Conservation (phyloP, 2,113 vertebrate species). For the Nettapus auritus region DNA sequence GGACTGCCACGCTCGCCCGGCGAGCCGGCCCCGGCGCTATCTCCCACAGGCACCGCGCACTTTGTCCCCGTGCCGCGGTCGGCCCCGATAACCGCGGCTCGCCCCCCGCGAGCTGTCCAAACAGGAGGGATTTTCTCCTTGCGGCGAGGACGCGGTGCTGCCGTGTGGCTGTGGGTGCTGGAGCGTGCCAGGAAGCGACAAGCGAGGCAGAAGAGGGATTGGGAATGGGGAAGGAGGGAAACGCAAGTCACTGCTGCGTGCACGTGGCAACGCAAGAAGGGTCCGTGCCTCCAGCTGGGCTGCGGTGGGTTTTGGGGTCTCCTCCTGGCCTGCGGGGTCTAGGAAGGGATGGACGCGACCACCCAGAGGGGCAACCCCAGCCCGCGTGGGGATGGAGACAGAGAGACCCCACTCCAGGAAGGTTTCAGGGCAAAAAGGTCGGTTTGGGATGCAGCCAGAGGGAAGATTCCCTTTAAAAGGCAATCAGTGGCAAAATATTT, state of each 20-base stretch:
- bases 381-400: fast-evolving
- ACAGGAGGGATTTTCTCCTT: constrained; percentile 1
- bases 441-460: neutral
- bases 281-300: fast-evolving
- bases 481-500: neutral
- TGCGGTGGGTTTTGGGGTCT: neutral
- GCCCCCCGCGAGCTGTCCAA: fast-evolving
- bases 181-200: fast-evolving
- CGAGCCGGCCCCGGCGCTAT: too few species aligned
- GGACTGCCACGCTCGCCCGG: too few species aligned
- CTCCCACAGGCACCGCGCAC: fast-evolving
- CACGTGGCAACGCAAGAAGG: neutral
- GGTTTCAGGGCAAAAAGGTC: neutral
- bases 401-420: neutral
- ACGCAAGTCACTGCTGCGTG: neutral
- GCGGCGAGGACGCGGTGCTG: neutral
- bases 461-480: neutral
- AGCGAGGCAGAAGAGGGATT: neutral
- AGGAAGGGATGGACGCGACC: fast-evolving
- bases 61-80: neutral
- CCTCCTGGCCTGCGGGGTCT: neutral
- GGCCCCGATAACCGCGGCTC: neutral
- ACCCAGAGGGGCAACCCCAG: neutral
- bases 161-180: fast-evolving
- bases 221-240: neutral